Conservation (phyloP, 2,113 vertebrate genomes). For the Pipa parva region DNA sequence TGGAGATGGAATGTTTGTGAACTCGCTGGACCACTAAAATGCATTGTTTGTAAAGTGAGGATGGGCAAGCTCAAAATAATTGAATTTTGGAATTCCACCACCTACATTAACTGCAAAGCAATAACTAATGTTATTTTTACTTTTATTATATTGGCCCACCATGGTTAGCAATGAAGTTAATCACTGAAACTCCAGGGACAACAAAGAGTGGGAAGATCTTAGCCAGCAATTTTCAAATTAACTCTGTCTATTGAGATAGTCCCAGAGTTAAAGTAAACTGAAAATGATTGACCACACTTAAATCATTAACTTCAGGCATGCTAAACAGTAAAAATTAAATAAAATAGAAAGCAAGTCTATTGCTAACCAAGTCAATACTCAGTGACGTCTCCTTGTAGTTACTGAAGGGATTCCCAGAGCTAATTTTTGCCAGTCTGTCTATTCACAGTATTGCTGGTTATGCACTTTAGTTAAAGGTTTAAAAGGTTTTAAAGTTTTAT, state of each 20-base stretch:
- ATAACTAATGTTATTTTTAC: too few relatives aligned
- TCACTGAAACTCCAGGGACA: conserved; percentile 50
- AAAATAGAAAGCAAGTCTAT: neutral
- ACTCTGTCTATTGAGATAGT: conserved; percentile 46
- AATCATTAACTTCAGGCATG: conserved; percentile 47
- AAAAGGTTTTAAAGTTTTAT: neutral
- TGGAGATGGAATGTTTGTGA: too few relatives aligned
- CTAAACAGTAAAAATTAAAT: conserved; percentile 26
- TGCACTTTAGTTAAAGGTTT: neutral
- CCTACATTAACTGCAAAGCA: too few relatives aligned
- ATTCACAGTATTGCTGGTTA: neutral
- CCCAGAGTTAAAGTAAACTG: conserved; percentile 46
- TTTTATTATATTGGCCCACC: too few relatives aligned
- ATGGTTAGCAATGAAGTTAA: too few relatives aligned
- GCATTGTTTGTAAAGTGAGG: too few relatives aligned
- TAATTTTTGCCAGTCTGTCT: neutral
- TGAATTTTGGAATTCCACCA: too few relatives aligned
- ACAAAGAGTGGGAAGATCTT: conserved; percentile 47
- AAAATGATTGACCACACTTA: conserved; percentile 45
- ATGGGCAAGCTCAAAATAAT: too few relatives aligned
- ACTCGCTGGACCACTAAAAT: too few relatives aligned
- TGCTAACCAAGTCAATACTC: conserved; percentile 12
- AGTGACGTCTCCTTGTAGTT: neutral
- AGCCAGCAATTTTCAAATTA: conserved; percentile 58
- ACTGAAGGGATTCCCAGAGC: neutral